Percentiles rank a stretch among this genome's conserved stretches.
Evolutionary conservation across 37 sponge, comb jelly and placozoan genomes (phyloP).

Genomic region (Aphrocallistes beatrix): DNA sequence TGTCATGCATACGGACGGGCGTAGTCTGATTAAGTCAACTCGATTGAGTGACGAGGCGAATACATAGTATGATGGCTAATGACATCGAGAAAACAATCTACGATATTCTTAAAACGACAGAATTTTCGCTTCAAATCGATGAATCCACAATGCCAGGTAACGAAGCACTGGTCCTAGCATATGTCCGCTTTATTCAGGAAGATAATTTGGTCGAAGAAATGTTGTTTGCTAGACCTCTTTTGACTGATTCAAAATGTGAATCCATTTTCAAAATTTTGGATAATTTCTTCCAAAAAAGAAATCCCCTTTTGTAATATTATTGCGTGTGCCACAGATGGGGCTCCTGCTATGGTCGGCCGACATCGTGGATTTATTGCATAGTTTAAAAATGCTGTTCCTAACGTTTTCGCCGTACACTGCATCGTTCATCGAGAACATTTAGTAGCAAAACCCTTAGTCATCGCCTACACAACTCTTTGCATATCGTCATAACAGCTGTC

Average conservation of each 20-base stretch:
- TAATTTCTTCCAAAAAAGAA: background rate
- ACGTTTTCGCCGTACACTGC: background rate
- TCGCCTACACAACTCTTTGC: slow-evolving; percentile 8
- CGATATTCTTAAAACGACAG: background rate
- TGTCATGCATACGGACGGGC: slow-evolving; percentile 19
- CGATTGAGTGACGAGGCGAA: background rate
- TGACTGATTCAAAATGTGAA: background rate
- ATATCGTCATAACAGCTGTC: background rate
- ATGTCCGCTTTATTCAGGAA: background rate
- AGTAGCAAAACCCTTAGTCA: background rate
- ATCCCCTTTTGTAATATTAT: slow-evolving; percentile 5
- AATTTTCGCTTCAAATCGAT: background rate
- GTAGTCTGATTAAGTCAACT: background rate
- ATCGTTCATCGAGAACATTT: background rate
- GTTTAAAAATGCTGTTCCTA: background rate
- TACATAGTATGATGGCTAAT: slow-evolving; percentile 10
- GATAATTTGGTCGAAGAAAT: background rate
- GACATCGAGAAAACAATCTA: background rate
- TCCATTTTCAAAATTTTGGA: background rate
- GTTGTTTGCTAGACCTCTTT: background rate
- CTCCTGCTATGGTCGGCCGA: background rate
- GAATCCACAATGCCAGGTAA: slow-evolving; percentile 16
- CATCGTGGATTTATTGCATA: background rate
- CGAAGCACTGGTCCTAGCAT: slow-evolving; percentile 10
- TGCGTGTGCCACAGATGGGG: slow-evolving; percentile 8